Percentiles rank a stretch among this genome's conserved stretches.
These are phyloP conservation scores for Globia sparganii DNA, from an alignment of 2,888 invertebrate species.

Conservation along the genomic window DNA sequence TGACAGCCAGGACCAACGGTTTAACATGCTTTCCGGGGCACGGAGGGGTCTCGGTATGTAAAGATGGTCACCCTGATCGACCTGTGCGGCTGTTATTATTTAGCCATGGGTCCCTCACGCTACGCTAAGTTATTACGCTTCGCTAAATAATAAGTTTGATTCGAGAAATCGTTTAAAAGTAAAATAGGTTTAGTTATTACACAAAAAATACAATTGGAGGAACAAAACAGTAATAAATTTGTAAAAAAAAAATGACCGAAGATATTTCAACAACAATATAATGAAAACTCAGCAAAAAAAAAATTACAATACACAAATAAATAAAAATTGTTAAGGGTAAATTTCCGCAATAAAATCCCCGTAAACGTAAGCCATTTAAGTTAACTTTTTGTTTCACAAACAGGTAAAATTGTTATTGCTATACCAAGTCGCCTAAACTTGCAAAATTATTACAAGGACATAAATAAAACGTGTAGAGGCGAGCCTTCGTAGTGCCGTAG, in stretches of 20 bases:
- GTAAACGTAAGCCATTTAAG: constrained; percentile 54
- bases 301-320: background rate
- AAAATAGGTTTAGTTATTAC: background rate
- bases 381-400: constrained; percentile 57
- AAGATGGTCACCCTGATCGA: no score
- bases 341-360: constrained; percentile 52
- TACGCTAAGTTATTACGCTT: no score
- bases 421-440: constrained; percentile 75
- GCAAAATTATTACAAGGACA: constrained; percentile 81
- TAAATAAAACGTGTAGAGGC: constrained; percentile 83
- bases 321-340: constrained; percentile 30
- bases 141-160: background rate
- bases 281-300: background rate
- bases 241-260: background rate
- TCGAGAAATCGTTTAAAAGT: background rate
- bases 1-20: no score
- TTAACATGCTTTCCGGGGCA: no score
- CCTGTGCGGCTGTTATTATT: no score
- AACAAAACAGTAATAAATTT: background rate
- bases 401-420: constrained; percentile 58
- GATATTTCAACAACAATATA: background rate
- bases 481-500: constrained; percentile 78
- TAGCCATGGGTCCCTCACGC: no score
- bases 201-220: background rate
- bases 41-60: no score